phyloP scores from a whole-genome alignment of 2,888 invertebrate genomes.

The Hypsopygia costalis region DNA sequence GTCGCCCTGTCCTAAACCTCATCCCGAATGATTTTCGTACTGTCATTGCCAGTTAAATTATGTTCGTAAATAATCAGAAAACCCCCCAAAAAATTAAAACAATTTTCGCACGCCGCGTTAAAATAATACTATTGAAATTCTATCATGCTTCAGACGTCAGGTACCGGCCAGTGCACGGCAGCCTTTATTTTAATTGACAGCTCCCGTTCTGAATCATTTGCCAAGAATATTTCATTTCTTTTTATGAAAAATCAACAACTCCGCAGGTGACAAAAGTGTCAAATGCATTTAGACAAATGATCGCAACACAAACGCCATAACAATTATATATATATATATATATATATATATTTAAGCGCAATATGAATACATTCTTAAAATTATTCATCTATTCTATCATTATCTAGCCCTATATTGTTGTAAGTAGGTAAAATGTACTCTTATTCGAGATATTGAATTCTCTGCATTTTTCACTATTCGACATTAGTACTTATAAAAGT shows the following conservation, averaged over 20 bases:
- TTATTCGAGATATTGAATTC: too few species aligned
- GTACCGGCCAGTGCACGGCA: not conserved
- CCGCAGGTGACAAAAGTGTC: constrained; percentile 35
- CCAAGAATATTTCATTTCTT: constrained; percentile 39
- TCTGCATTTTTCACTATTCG: too few species aligned
- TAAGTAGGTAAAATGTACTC: too few species aligned
- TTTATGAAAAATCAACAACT: constrained; percentile 33
- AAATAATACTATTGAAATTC: too few species aligned
- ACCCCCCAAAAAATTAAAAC: not conserved
- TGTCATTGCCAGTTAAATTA: constrained; percentile 39
- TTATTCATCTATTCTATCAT: too few species aligned
- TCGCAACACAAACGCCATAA: too few species aligned
- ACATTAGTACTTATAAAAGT: too few species aligned
- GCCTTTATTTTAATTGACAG: not conserved
- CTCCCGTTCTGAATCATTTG: constrained; percentile 24
- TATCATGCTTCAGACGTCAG: not conserved
- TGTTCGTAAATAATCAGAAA: not conserved
- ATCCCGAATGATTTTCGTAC: constrained; percentile 47
- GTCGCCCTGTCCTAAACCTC: constrained; percentile 66
- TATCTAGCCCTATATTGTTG: too few species aligned
- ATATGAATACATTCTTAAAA: too few species aligned
- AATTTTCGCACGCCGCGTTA: not conserved
- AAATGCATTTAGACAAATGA: constrained; percentile 33
- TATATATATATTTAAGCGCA: too few species aligned
- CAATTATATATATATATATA: too few species aligned